These are phyloP conservation scores for Coelopa pilipes DNA, from an alignment of 2,888 invertebrate genomes.

Conservation along the genomic window DNA sequence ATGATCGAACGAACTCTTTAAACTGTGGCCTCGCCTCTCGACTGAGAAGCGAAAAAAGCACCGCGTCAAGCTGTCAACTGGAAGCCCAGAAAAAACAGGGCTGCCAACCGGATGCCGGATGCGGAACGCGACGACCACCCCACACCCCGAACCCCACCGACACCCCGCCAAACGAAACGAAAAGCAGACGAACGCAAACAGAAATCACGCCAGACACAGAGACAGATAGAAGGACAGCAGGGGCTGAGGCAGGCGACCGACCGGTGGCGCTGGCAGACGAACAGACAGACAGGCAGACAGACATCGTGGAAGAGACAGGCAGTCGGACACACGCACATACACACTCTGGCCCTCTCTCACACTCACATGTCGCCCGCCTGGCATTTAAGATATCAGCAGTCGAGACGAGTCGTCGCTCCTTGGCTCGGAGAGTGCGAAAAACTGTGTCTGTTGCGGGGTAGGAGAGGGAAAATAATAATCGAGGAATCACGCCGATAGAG, in stretches of 20 bases:
- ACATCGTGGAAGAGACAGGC: constrained; percentile 2
- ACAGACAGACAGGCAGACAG: constrained; percentile 2
- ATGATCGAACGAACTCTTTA: too few relatives aligned
- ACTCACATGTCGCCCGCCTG: constrained; percentile 16
- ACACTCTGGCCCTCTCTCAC: background rate
- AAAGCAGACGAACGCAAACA: background rate
- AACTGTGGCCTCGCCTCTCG: too few relatives aligned
- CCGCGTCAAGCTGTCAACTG: background rate
- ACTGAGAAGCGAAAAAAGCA: background rate
- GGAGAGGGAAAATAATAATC: background rate
- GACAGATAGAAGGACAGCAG: background rate
- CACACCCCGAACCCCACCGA: too few relatives aligned
- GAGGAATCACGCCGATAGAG: background rate
- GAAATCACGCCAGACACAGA: background rate
- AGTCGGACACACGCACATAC: constrained; percentile 9
- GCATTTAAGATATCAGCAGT: constrained; percentile 21
- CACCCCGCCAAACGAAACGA: background rate
- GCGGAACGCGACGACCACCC: too few relatives aligned
- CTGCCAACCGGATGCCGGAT: too few relatives aligned
- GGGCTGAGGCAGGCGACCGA: background rate
- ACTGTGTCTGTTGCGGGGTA: background rate
- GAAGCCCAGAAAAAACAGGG: background rate
- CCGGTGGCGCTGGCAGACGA: background rate
- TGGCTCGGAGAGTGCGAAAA: background rate
- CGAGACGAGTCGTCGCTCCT: constrained; percentile 13